Base-by-base conservation (phyloP, 2,113 vertebrate species). In the Laticauda laticaudata region DNA sequence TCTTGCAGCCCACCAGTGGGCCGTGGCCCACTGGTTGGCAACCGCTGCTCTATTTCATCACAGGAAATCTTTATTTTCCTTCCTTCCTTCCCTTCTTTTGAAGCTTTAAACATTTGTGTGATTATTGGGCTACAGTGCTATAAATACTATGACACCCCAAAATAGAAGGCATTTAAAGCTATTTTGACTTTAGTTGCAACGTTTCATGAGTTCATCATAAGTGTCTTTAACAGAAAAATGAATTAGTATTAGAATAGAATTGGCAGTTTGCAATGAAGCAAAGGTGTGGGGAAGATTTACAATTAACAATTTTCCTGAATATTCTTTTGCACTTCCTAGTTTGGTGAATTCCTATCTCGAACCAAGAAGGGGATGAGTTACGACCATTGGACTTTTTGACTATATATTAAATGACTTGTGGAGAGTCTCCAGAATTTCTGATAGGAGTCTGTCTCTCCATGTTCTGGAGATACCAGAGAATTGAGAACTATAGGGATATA, bases 41-140 rank as follows among this genome's bases (percentile, higher is more conserved):
- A 8, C 6, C 48, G 48, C 48, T 48, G 48, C 89, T 93, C 90
- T 95, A 86, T 95, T 94, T 81, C 57, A 75, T 89, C 94, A 91
- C 88, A 93, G 92, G 45, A 90, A 96, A 93, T 90, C 64, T 88
- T 15, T n/a, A 59, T 59, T 24, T 59, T 61, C 24, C 0, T 61
- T 61, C 23, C 8, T 61, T 26, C 23, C 8, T 61, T 26, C 59
- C 0, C 26, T 26, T 9, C 8, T n/a, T 29, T 3, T 2, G 29
- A 69, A 75, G n/a, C n/a, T 81, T 69, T 69, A 69, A 69, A 69
- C 26, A 69, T 69, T 69, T 69, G 61, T 39, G 14, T 39, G 18
- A 81, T 39, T 81, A 20, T 39, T 81, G n/a, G 34, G 34, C n/a
- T 39, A 39, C 2, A 81, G 34, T 81, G 18, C 75, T 43, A 61